phyloP scores from a whole-genome alignment of 2,888 invertebrate genomes.

The Diploptera punctata region DNA sequence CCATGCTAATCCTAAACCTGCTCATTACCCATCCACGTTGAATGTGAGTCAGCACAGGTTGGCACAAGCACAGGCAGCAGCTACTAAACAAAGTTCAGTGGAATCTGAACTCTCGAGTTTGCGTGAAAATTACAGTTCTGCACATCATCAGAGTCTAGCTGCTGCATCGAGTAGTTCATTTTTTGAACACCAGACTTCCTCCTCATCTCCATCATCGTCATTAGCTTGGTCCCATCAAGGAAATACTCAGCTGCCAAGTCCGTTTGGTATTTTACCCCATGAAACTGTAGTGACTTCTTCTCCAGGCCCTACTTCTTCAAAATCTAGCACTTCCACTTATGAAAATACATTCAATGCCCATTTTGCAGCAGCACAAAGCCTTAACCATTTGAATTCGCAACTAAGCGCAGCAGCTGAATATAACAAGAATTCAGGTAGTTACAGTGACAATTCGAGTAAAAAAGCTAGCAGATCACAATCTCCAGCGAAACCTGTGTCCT shows the following conservation, averaged over 20 bases:
- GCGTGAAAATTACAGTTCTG: slow-evolving; percentile 63
- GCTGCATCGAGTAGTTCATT: slow-evolving; percentile 66
- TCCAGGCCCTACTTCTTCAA: slow-evolving; percentile 64
- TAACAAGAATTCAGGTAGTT: slow-evolving; percentile 32
- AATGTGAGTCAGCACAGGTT: slow-evolving; percentile 49
- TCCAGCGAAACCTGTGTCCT: slow-evolving; percentile 57
- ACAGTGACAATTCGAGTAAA: slow-evolving; percentile 35
- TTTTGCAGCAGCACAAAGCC: slow-evolving; percentile 69
- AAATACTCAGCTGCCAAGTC: slow-evolving; percentile 68
- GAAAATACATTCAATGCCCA: slow-evolving; percentile 73
- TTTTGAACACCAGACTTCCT: slow-evolving; percentile 67
- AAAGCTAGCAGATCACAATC: slow-evolving; percentile 38
- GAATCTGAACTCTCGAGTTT: slow-evolving; percentile 64
- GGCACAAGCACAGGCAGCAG: slow-evolving; percentile 41
- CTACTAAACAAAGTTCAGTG: slow-evolving; percentile 61
- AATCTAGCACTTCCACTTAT: slow-evolving; percentile 61
- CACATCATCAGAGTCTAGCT: slow-evolving; percentile 61
- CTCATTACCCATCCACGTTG: slow-evolving; percentile 72
- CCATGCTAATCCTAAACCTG: slow-evolving; percentile 76
- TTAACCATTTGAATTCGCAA: slow-evolving; percentile 71
- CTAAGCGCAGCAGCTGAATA: slow-evolving; percentile 56
- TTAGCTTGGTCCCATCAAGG: slow-evolving; percentile 76
- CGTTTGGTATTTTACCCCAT: slow-evolving; percentile 79
- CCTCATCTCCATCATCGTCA: slow-evolving; percentile 57
- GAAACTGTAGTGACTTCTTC: slow-evolving; percentile 75